A percentile compares a stretch with the other conserved stretches of the same genome.
Evolutionary conservation across 2,113 vertebrate species (phyloP).

Genomic region (Athene noctua): DNA sequence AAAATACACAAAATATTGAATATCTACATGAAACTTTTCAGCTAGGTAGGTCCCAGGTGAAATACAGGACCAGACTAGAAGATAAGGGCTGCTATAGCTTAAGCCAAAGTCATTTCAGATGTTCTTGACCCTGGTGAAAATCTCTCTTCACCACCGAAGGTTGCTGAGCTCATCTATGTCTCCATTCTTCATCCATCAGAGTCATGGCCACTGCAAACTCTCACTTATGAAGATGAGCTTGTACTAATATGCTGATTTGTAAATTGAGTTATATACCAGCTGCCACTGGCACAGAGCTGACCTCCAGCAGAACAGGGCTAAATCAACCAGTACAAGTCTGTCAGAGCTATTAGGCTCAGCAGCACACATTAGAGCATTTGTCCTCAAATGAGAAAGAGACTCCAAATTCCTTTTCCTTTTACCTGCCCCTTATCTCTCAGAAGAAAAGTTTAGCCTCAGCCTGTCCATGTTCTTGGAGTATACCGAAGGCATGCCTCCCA

Average conservation of each 20-base stretch:
- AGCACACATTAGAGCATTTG: neutral
- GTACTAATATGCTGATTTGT: neutral
- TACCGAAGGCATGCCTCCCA: neutral
- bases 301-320: neutral
- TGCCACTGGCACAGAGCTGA: neutral
- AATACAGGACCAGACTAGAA: neutral
- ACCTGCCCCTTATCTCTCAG: neutral
- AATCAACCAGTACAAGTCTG: neutral
- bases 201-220: neutral
- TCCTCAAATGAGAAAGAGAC: neutral
- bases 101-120: neutral
- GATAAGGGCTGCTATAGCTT: neutral
- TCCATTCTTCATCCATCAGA: neutral
- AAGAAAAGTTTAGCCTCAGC: neutral
- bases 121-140: neutral
- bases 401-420: neutral
- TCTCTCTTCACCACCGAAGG: rapidly evolving
- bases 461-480: neutral
- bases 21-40: neutral
- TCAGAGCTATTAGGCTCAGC: neutral
- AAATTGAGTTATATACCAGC: neutral
- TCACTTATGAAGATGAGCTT: neutral
- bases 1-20: neutral
- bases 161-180: neutral
- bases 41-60: neutral